A percentile compares a stretch with the other conserved stretches of the same genome.
These are phyloP conservation scores for Drosophila trapezifrons DNA, from an alignment of 1,140 invertebrate species.

Conservation along the genomic window DNA sequence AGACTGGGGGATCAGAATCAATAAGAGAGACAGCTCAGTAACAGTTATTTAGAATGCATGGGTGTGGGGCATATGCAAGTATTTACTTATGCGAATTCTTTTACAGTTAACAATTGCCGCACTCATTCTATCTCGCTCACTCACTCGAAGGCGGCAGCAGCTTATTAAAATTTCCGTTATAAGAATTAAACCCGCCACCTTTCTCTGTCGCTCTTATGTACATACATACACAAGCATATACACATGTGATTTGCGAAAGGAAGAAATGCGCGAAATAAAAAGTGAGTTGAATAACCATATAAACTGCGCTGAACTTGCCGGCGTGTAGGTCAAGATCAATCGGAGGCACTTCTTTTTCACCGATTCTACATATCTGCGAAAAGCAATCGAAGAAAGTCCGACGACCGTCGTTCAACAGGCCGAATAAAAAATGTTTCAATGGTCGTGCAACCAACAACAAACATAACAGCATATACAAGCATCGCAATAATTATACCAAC, in stretches of 20 bases:
- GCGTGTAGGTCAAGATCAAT: constrained; percentile 78
- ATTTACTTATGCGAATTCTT: constrained; percentile 27
- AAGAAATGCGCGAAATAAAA: constrained; percentile 45
- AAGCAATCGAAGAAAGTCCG: constrained; percentile 43
- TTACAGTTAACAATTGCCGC: constrained; percentile 51
- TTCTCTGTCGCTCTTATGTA: constrained; percentile 21
- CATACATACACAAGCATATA: background rate
- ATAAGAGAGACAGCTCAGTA: constrained; percentile 11
- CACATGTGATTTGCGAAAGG: constrained; percentile 27
- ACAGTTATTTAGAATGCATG: constrained; percentile 14
- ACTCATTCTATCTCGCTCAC: constrained; percentile 18
- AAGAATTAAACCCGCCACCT: constrained; percentile 54
- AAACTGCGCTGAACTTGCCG: constrained; percentile 55
- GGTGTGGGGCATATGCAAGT: constrained; percentile 17
- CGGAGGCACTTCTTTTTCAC: constrained; percentile 19
- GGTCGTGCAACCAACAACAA: constrained; percentile 38
- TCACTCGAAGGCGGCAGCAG: constrained; percentile 13
- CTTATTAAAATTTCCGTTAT: constrained; percentile 74
- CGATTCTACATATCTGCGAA: constrained; percentile 21
- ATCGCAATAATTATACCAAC: constrained; percentile 46
- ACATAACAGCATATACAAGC: constrained; percentile 51
- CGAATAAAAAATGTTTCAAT: constrained; percentile 11
- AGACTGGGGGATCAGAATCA: constrained; percentile 16
- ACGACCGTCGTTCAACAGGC: constrained; percentile 47
- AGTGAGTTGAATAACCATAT: constrained; percentile 71